Evolutionary conservation across 2,888 invertebrate species (phyloP).

Genomic region (Herminia tarsipennalis): DNA sequence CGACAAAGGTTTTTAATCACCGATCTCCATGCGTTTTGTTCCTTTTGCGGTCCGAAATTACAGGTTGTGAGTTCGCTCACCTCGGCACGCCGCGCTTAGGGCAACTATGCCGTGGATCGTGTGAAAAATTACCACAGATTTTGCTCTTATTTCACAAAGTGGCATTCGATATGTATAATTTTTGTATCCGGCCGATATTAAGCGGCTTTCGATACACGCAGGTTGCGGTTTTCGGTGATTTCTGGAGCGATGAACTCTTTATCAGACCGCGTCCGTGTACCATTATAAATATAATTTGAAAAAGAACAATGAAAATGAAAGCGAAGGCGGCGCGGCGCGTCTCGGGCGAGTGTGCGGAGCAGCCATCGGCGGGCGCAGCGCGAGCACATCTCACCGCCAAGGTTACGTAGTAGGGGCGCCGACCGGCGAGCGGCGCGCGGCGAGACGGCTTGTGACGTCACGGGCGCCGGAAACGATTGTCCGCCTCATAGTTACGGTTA

Average conservation of each 20-base stretch:
- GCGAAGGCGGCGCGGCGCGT: slow-evolving; percentile 43
- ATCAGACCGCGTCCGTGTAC: slow-evolving; percentile 34
- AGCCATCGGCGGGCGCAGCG: slow-evolving; percentile 33
- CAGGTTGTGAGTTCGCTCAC: slow-evolving; percentile 83
- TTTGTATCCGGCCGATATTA: slow-evolving; percentile 70
- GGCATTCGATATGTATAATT: slow-evolving; percentile 79
- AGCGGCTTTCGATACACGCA: slow-evolving; percentile 49
- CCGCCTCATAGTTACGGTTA: slow-evolving; percentile 83
- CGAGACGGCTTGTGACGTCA: slow-evolving; percentile 80
- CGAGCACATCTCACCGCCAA: slow-evolving; percentile 45
- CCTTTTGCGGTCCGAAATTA: slow-evolving; percentile 86
- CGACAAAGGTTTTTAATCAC: slow-evolving; percentile 86
- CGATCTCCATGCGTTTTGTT: slow-evolving; percentile 80
- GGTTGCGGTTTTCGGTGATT: slow-evolving; percentile 38
- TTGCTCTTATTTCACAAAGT: slow-evolving; percentile 81
- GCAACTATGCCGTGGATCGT: slow-evolving; percentile 83
- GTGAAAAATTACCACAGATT: slow-evolving; percentile 81
- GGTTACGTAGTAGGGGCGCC: slow-evolving; percentile 37
- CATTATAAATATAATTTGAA: slow-evolving; percentile 55
- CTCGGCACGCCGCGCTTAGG: slow-evolving; percentile 80
- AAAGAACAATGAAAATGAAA: slow-evolving; percentile 75
- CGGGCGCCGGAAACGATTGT: slow-evolving; percentile 83
- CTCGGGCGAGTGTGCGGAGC: slow-evolving; percentile 23
- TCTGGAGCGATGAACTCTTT: slow-evolving; percentile 41
- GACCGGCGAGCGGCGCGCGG: slow-evolving; percentile 59